These are phyloP conservation scores for Chironex yamaguchii DNA, from an alignment of 30 jellyfish, hydroid and myxozoan genomes.

Conservation along the genomic window DNA sequence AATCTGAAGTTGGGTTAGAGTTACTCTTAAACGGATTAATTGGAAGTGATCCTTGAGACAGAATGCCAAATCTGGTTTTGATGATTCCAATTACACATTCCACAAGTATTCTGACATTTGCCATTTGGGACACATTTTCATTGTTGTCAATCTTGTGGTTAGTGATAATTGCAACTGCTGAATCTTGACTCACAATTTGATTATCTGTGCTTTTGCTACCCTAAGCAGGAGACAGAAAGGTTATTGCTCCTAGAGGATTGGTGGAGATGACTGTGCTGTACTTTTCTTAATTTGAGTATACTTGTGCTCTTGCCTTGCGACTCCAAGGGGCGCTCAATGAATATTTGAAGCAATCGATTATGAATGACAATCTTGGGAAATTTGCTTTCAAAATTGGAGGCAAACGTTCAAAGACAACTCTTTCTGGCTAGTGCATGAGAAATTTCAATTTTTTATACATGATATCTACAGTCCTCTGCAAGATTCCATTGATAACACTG, in stretches of 20 bases:
- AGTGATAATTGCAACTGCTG: neutral
- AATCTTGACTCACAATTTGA: constrained; percentile 44
- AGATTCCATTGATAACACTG: constrained; percentile 20
- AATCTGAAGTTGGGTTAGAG: neutral
- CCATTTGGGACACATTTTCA: constrained; percentile 32
- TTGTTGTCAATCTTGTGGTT: neutral
- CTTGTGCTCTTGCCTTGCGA: constrained; percentile 59
- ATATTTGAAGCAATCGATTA: constrained; percentile 71
- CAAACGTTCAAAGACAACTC: constrained; percentile 31
- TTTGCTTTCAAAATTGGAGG: constrained; percentile 52
- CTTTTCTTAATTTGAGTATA: constrained; percentile 43
- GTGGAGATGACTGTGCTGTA: constrained; percentile 60
- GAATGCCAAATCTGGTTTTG: constrained; percentile 22
- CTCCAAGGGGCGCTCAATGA: constrained; percentile 67
- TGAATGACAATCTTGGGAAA: constrained; percentile 67
- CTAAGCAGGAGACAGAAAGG: constrained; percentile 52
- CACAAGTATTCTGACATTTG: constrained; percentile 38
- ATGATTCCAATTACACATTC: constrained; percentile 35
- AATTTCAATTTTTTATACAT: constrained; percentile 44
- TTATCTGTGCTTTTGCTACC: constrained; percentile 72
- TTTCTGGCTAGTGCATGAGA: constrained; percentile 46
- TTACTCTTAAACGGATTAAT: neutral
- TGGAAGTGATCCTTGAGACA: constrained; percentile 27
- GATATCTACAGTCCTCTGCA: constrained; percentile 26
- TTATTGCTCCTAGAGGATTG: constrained; percentile 62